Base-by-base conservation (phyloP, 2,797 vertebrate genomes). In the Myotis pilosus region DNA sequence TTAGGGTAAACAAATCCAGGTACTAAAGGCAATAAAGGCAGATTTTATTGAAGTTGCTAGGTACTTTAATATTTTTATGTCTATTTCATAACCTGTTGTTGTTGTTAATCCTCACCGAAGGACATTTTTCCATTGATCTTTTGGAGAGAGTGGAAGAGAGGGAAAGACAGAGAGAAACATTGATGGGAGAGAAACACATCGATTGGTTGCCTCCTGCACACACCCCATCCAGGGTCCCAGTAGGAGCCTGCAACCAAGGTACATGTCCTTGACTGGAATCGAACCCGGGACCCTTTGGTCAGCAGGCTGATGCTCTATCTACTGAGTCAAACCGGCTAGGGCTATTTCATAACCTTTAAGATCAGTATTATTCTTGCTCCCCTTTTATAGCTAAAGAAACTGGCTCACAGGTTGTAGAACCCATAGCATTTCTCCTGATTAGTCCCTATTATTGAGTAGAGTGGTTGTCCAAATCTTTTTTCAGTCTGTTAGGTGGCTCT, bases 21-120 rank as follows among this genome's bases (percentile, higher is more conserved):
- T 23, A 62, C 69, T 94, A 64, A 94, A 87, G 64, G 28, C n/a
- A 33, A 28, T 62, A 44, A 71, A 78, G 36, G 74, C 38, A 49
- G 74, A 72, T 71, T 89, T 71, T 80, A 49, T 57, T 71, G 79
- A 82, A 38, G 23, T 72, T n/a, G 41, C 4, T 94, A 84, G 71
- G n/a, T 22, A 66, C 47, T 83, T 75, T 75, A 69, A 22, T 60
- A 75, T 87, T 87, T 95, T 78, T 85, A 82, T 82, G 53, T 44
- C 25, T 49, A 15, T 36, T 89, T 53, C 28, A 41, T 38, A 62
- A 20, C 15, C 7, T 60, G 8, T 60, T 60, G 23, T 9, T 44
- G 9, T 60, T 62, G 60, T 62, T 30, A 62, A 30, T 30, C 28
- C 28, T 62, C 60, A 30, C 28, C 28, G 5, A 62, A 62, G 12